Evolutionary conservation across 2,888 invertebrate genomes (phyloP), one percentile per base, ranked within the genome.

Genomic region (Diaprepes abbreviatus): DNA sequence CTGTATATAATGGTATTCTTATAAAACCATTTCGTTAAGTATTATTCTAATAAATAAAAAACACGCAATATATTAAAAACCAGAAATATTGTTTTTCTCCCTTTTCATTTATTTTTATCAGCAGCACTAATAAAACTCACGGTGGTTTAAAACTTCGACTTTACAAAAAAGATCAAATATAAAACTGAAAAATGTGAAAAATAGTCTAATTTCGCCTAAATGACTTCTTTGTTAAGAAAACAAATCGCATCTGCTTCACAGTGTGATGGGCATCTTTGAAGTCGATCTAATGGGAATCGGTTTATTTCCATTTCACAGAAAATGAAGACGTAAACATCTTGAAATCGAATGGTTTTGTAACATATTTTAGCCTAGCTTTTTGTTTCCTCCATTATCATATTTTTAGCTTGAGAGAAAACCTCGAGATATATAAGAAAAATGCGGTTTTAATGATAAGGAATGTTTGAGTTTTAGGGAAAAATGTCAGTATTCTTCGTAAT

Each of bases 361-460:
- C 52, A 31, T 33, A 52, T 52, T 52, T 52, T 31, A 52, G 33
- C 33, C 9, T 33, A 28, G 52, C 16, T 52, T 52, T 31, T 28
- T 33, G 52, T 28, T 33, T n/a, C 52, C 9, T 9, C 17, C 55
- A 55, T 55, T 55, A 35, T 55, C 55, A 55, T 55, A 55, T 55
- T 55, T 55, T 55, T 36, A 36, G 19, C 55, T 36, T 2, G 24
- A 2, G 43, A 12, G 35, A 17, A 36, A 19, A 55, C 35, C 16
- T 14, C 17, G 52, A 52, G 43, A 21, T 43, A 43, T 28, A 31
- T 52, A 55, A 35, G 35, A 35, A 55, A 35, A 35, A 55, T 55
- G 55, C 19, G 14, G 36, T 35, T 55, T 55, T 55, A 55, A 55
- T 36, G 36, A 55, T 9, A 4, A 10, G 17, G 19, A 19, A 55